These are phyloP conservation scores for Allygus modestus DNA, from an alignment of 2,888 invertebrate species.

Conservation along the genomic window DNA sequence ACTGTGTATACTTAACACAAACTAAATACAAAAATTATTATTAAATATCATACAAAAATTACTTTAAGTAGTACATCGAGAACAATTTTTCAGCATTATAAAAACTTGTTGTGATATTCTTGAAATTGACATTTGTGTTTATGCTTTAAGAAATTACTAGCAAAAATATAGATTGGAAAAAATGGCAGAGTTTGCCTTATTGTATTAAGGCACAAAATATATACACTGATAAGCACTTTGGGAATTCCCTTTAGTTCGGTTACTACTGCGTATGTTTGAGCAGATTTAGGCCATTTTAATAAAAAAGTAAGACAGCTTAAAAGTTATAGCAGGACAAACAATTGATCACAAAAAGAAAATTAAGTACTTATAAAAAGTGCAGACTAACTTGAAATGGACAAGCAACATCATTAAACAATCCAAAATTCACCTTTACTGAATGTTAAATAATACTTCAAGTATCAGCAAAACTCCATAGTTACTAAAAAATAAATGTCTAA, in stretches of 20 bases:
- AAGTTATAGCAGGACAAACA: too few relatives aligned
- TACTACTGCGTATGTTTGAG: background rate
- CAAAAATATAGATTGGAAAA: background rate
- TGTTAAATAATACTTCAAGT: background rate
- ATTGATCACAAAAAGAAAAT: background rate
- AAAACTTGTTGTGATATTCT: background rate
- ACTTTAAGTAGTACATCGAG: conserved; percentile 12
- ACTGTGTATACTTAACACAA: background rate
- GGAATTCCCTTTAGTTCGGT: background rate
- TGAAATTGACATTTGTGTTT: background rate
- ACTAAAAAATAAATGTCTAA: background rate
- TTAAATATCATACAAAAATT: conserved; percentile 36
- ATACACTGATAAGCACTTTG: background rate
- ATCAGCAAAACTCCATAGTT: background rate
- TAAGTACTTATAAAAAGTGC: background rate
- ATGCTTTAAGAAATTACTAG: background rate
- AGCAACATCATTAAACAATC: background rate
- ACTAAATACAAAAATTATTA: conserved; percentile 34
- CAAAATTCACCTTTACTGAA: background rate
- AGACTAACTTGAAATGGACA: background rate
- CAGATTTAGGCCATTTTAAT: background rate
- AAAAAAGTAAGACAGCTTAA: too few relatives aligned
- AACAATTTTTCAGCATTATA: background rate
- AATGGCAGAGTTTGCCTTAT: background rate
- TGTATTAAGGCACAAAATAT: conserved; percentile 8